These are phyloP conservation scores for Caenorhabditis briggsae DNA, from an alignment of 1,140 invertebrate genomes.

Conservation along the genomic window DNA sequence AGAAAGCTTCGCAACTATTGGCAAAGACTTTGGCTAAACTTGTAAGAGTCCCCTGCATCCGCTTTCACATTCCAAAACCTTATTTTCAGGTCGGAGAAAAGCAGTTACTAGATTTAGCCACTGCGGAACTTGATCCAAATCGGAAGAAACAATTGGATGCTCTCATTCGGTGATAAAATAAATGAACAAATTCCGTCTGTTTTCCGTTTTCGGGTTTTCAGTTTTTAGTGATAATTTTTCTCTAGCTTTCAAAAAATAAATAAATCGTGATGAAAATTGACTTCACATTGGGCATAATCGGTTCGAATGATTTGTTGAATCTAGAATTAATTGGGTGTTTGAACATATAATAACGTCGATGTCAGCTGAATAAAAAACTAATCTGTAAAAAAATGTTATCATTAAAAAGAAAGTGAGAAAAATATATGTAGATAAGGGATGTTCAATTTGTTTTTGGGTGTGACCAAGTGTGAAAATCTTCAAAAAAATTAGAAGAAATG, in stretches of 20 bases:
- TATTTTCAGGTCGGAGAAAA: conserved; percentile 57
- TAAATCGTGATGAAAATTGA: not conserved
- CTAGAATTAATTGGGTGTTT: not conserved
- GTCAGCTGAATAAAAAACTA: not conserved
- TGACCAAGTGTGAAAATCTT: too few species aligned
- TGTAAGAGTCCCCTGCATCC: too few species aligned
- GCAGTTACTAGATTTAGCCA: conserved; percentile 37
- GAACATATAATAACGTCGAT: not conserved
- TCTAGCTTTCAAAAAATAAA: not conserved
- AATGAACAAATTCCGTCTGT: not conserved
- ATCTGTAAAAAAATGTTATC: not conserved
- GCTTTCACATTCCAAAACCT: not conserved
- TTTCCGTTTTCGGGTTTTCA: not conserved
- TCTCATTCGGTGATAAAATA: conserved; percentile 35
- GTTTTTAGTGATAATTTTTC: conserved; percentile 14
- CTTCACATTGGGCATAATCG: too few species aligned
- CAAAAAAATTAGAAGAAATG: too few species aligned
- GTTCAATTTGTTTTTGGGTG: too few species aligned
- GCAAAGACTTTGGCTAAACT: conserved; percentile 26
- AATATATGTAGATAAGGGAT: too few species aligned
- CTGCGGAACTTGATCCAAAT: conserved; percentile 54
- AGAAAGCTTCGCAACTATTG: conserved; percentile 22
- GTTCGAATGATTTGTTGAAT: not conserved
- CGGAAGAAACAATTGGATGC: conserved; percentile 55
- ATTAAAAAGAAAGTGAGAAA: not conserved